Evolutionary conservation across 2,888 invertebrate genomes (phyloP).

Genomic region (Trissonchulus latispiculum): DNA sequence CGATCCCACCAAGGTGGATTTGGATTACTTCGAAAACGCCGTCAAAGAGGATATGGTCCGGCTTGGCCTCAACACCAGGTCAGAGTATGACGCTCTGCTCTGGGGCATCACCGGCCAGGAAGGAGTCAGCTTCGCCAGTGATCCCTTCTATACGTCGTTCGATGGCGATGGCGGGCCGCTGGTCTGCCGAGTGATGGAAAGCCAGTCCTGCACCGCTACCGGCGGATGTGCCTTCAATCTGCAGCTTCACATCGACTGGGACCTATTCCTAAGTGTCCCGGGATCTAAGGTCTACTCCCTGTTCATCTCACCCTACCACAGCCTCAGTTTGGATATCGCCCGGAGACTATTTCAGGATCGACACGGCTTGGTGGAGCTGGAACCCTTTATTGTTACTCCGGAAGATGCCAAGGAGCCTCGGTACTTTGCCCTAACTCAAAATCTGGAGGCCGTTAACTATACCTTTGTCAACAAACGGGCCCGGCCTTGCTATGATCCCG

Average conservation of each 20-base stretch:
- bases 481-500: background rate
- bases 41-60: background rate
- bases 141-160: background rate
- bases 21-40: background rate
- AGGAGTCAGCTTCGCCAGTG: background rate
- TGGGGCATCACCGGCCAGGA: background rate
- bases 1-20: background rate
- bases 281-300: background rate
- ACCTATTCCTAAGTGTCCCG: background rate
- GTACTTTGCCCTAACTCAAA: background rate
- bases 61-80: background rate
- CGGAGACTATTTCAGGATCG: background rate
- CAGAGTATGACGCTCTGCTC: background rate
- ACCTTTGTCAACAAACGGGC: background rate
- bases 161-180: background rate
- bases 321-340: background rate
- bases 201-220: background rate
- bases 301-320: background rate
- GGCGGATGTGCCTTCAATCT: background rate
- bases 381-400: background rate
- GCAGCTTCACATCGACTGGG: background rate
- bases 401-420: background rate
- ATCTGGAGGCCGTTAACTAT: background rate
- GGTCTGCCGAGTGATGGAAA: background rate
- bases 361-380: background rate